phyloP scores from a whole-genome alignment of 2,888 invertebrate species.

The Seira musarum region DNA sequence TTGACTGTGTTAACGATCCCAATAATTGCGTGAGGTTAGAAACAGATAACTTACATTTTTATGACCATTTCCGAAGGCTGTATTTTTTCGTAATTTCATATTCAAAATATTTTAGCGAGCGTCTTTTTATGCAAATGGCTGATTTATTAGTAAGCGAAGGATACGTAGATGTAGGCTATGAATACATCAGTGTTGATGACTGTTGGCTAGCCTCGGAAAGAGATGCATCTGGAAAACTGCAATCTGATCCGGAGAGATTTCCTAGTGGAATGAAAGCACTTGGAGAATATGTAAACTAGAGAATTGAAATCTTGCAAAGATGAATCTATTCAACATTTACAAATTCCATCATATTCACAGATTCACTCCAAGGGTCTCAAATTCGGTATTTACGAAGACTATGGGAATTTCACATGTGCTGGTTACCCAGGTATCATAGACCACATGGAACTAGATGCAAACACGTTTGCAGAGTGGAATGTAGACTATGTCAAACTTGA shows the following conservation, averaged over 20 bases:
- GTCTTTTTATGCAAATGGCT: slow-evolving; percentile 91
- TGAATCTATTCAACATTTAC: no score
- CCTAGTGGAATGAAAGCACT: slow-evolving; percentile 93
- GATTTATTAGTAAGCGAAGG: slow-evolving; percentile 91
- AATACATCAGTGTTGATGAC: slow-evolving; percentile 93
- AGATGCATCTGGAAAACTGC: slow-evolving; percentile 82
- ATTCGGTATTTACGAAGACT: slow-evolving; percentile 98
- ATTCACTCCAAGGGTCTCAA: slow-evolving; percentile 95
- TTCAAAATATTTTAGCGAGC: slow-evolving; percentile 79
- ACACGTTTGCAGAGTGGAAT: slow-evolving; percentile 95
- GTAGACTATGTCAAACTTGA: slow-evolving; percentile 98
- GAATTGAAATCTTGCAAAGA: no score
- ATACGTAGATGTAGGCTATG: slow-evolving; percentile 89
- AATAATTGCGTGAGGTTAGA: slow-evolving; percentile 91
- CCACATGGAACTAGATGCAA: slow-evolving; percentile 88
- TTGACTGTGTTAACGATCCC: slow-evolving; percentile 89
- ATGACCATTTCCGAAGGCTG: no score
- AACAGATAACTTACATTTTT: no score
- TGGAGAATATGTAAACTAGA: slow-evolving; percentile 92
- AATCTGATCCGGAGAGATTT: slow-evolving; percentile 89
- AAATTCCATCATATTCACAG: no score
- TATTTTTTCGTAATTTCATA: slow-evolving; percentile 41
- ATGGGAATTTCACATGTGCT: slow-evolving; percentile 96
- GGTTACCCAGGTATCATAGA: slow-evolving; percentile 96
- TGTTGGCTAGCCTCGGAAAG: slow-evolving; percentile 93